These are phyloP conservation scores for Anolis carolinensis DNA, from an alignment of 2,113 vertebrate species.

Conservation along the genomic window DNA sequence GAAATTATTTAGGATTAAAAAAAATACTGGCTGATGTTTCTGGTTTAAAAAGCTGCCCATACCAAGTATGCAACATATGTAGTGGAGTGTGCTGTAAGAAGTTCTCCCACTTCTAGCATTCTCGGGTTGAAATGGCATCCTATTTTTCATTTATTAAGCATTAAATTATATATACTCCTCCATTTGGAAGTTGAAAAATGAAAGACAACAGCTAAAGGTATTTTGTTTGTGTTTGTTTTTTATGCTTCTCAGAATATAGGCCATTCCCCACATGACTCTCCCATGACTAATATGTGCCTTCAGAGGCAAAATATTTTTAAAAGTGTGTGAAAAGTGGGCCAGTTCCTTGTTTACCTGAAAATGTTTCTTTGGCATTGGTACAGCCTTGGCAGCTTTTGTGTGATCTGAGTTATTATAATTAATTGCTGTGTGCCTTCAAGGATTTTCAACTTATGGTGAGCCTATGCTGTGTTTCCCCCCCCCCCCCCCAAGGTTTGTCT, in stretches of 20 bases:
- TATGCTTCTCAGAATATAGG: constrained; percentile 62
- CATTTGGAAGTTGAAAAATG: not conserved
- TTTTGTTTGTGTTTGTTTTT: constrained; percentile 54
- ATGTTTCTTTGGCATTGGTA: no score
- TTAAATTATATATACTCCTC: not conserved
- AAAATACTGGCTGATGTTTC: not conserved
- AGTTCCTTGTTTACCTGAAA: not conserved
- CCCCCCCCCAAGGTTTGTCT: no score
- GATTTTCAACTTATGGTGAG: no score
- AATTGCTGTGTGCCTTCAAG: not conserved
- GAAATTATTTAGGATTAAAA: not conserved
- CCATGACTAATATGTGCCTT: not conserved
- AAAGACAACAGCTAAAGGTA: constrained; percentile 41
- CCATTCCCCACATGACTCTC: constrained; percentile 21
- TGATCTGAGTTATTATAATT: no score
- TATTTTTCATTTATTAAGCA: not conserved
- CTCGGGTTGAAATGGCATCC: not conserved
- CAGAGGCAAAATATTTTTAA: not conserved
- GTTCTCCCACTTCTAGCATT: not conserved
- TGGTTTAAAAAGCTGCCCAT: not conserved
- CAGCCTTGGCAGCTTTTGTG: no score
- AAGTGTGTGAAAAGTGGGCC: not conserved
- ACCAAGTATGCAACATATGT: not conserved
- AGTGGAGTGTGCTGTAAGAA: not conserved
- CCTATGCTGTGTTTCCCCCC: no score